Evolutionary conservation across 1,140 invertebrate species (phyloP).

Genomic region (Tetraneura akinire): DNA sequence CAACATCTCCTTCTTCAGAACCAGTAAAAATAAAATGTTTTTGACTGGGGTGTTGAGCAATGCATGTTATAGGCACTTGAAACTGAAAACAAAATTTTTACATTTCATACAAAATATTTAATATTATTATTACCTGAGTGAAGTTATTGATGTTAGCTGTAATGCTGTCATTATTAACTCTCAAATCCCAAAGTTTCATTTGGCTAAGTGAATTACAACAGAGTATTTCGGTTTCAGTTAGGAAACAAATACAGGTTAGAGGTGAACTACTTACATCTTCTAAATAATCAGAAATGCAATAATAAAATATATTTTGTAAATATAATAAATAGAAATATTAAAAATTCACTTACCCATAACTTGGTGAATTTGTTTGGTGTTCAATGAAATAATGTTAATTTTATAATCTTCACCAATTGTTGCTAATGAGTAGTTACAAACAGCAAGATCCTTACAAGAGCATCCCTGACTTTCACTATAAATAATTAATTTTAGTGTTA

Average conservation of each 20-base stretch:
- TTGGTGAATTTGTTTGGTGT: constrained; percentile 39
- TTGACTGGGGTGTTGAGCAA: constrained; percentile 49
- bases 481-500: too few relatives aligned
- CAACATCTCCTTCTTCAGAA: constrained; percentile 47
- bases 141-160: constrained; percentile 31
- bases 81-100: not conserved
- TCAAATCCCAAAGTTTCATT: constrained; percentile 46
- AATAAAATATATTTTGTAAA: not conserved
- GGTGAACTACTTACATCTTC: constrained; percentile 38
- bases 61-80: constrained; percentile 40
- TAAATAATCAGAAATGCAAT: not conserved
- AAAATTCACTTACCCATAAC: constrained; percentile 12
- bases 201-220: constrained; percentile 34
- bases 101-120: not conserved
- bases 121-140: constrained; percentile 27
- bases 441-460: constrained; percentile 39
- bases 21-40: constrained; percentile 47
- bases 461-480: constrained; percentile 14
- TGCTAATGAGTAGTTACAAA: constrained; percentile 39
- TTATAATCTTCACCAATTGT: constrained; percentile 44
- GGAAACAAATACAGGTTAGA: constrained; percentile 39
- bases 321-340: not conserved
- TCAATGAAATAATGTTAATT: constrained; percentile 28
- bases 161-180: constrained; percentile 16
- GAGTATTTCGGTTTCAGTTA: constrained; percentile 33